Evolutionary conservation across 2,888 invertebrate genomes (phyloP), one percentile per base, ranked within the genome.

Genomic region (Ormia ochracea): DNA sequence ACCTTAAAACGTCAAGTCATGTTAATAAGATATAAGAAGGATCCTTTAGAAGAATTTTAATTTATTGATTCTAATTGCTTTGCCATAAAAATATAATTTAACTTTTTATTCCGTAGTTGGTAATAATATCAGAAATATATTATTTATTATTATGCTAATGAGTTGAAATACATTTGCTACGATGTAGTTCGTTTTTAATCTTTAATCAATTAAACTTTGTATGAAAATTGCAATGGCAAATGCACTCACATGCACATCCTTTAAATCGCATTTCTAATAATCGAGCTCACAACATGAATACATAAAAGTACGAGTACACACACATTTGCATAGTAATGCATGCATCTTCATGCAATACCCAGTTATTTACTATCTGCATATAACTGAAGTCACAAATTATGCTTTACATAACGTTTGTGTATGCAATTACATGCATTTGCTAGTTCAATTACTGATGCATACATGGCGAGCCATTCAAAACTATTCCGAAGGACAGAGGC

Each of bases 151-250:
- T 6, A 5, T 17, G 17, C 41, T 17, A 41, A 41, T 41, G 0
- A 17, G 1, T 5, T 14, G 6, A 41, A 17, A 14, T 6, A 41
- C 31, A 61, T 31, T 12, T 61, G 43, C 33, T 52, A 31, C 23
- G 54, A 61, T 72, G 21, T 26, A 43, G 23, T 61, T 65, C 23
- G 33, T 41, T 31, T 33, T 50, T 52, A 59, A 59, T 59, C 28
- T 70, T 21, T 28, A 33, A 61, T 72, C 31, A 50, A 72, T 61
- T 72, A 28, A 52, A n/a, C 33, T 63, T 12, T 14, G 23, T 52
- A 23, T 31, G 21, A 12, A 7, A 12, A 56, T 33, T 33, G 36
- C 12, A 14, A 28, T 14, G 26, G 31, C 10, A 61, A 59, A 50
- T 28, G 48, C 48, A 50, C 19, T 38, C 9, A 21, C 43, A 9